These are phyloP conservation scores for Cyaniris semiargus DNA, from an alignment of 2,888 invertebrate species.

Conservation along the genomic window DNA sequence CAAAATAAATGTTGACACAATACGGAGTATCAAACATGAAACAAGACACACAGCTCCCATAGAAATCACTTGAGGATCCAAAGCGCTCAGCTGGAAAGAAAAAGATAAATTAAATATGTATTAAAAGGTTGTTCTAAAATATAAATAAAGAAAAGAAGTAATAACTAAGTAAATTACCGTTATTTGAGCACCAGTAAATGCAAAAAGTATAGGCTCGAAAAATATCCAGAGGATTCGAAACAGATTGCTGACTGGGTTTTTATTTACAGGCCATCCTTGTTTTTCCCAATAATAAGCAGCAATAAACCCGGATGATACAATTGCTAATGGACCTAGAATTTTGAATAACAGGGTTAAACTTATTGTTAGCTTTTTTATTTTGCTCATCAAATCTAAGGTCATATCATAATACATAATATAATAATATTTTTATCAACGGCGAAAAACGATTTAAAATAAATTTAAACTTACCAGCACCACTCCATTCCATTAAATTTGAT, in stretches of 20 bases:
- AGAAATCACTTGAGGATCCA: slow-evolving; percentile 83
- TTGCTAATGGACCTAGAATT: slow-evolving; percentile 83
- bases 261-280: slow-evolving; percentile 87
- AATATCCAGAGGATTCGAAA: slow-evolving; percentile 92
- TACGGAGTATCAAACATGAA: slow-evolving; percentile 80
- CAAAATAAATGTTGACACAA: slow-evolving; percentile 81
- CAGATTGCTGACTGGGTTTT: slow-evolving; percentile 87
- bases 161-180: slow-evolving; percentile 56
- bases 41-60: slow-evolving; percentile 83
- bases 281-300: slow-evolving; percentile 86
- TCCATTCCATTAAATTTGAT: slow-evolving; percentile 84
- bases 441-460: not conserved
- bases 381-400: not conserved
- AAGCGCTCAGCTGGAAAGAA: slow-evolving; percentile 67
- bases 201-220: slow-evolving; percentile 93
- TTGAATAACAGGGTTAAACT: not conserved
- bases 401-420: no score
- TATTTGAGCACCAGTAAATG: slow-evolving; percentile 92
- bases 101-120: not conserved
- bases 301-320: slow-evolving; percentile 86
- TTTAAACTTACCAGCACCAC: slow-evolving; percentile 73
- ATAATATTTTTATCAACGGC: no score
- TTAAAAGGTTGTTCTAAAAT: not conserved
- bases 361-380: not conserved
- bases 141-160: not conserved